These are phyloP conservation scores for Cyanoliseus patagonus DNA, from an alignment of 2,113 vertebrate genomes.

Conservation along the genomic window DNA sequence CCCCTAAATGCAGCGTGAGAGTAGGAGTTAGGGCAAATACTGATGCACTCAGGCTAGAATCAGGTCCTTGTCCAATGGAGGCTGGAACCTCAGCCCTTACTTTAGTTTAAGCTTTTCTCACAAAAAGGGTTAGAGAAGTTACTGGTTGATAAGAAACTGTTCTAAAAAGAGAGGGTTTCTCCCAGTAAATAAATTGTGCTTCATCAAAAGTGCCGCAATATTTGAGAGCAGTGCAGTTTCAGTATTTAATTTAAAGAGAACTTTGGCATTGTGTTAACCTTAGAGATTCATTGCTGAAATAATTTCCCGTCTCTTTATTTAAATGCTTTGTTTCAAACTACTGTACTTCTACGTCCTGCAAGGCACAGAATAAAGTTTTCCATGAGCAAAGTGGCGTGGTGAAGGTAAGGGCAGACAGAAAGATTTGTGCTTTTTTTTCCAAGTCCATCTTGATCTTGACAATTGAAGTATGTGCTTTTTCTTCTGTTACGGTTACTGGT, in stretches of 20 bases:
- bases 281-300: neutral
- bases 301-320: neutral
- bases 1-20: neutral
- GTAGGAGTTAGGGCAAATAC: neutral
- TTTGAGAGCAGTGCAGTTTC: neutral
- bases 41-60: rapidly evolving
- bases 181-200: neutral
- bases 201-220: neutral
- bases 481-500: neutral
- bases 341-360: neutral
- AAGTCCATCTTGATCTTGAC: neutral
- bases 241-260: neutral
- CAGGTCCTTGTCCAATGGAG: neutral
- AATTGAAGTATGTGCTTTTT: neutral
- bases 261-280: neutral
- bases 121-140: neutral
- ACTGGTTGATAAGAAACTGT: neutral
- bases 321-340: neutral
- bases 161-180: neutral
- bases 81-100: neutral
- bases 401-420: neutral
- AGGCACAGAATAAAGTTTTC: neutral
- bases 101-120: neutral
- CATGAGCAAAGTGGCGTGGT: neutral
- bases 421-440: neutral